Evolutionary conservation across 2,888 invertebrate species (phyloP).

Genomic region (Venustoraphidia nigricollis): DNA sequence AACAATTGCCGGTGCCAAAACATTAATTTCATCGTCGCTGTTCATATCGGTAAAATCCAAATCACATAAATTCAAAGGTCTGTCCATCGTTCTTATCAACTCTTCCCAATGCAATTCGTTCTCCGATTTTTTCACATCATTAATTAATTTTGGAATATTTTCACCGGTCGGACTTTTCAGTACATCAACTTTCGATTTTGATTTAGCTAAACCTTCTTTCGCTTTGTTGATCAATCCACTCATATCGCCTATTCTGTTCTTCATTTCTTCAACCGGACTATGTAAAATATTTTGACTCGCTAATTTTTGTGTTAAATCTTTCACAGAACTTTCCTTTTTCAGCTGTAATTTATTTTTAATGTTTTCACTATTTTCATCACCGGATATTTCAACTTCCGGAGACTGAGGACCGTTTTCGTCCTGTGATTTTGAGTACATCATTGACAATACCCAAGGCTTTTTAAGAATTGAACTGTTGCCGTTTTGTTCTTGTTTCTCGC

Average conservation of each 20-base stretch:
- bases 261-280: slow-evolving; percentile 38
- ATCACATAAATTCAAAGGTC: slow-evolving; percentile 76
- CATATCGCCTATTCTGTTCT: slow-evolving; percentile 64
- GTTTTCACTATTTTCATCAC: slow-evolving; percentile 31
- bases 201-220: slow-evolving; percentile 80
- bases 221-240: slow-evolving; percentile 85
- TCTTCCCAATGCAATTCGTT: slow-evolving; percentile 95
- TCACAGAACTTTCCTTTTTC: slow-evolving; percentile 73
- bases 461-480: slow-evolving; percentile 20
- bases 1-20: slow-evolving; percentile 48
- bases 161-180: slow-evolving; percentile 55
- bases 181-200: slow-evolving; percentile 67
- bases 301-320: slow-evolving; percentile 74
- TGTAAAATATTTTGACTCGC: slow-evolving; percentile 50
- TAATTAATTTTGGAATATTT: slow-evolving; percentile 37
- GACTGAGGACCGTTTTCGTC: slow-evolving; percentile 10
- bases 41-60: slow-evolving; percentile 91
- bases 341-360: slow-evolving; percentile 42
- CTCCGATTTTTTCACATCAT: slow-evolving; percentile 74
- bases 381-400: slow-evolving; percentile 39
- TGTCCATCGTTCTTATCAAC: slow-evolving; percentile 55
- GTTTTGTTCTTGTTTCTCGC: slow-evolving; percentile 31
- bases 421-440: slow-evolving; percentile 18
- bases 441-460: slow-evolving; percentile 20
- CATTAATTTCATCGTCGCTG: slow-evolving; percentile 75